Evolutionary conservation across 2,888 invertebrate genomes (phyloP), one percentile per base, ranked within the genome.

Genomic region (Eudemis profundana): DNA sequence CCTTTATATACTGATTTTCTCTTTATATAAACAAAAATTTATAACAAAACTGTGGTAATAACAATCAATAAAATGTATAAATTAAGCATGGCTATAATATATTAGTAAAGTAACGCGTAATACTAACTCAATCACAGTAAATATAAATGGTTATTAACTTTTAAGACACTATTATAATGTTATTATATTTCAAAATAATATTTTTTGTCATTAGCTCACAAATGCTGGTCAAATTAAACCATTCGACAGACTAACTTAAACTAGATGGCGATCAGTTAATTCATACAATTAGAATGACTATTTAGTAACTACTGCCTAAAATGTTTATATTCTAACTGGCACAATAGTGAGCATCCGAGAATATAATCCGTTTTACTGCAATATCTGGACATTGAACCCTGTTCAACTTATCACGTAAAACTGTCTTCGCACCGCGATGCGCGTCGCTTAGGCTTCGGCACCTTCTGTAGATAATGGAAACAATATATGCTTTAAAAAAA

Each of bases 291-390:
- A 78, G 76, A 79, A 78, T 79, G 70, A 78, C 84, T 85, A 84
- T 76, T 81, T 78, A 77, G 78, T 83, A 81, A 75, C 87, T 88
- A 87, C 78, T 75, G 78, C 78, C 84, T 86, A 84, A 78, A 82
- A 81, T 72, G 79, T 84, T 83, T 78, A 82, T 77, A 78, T 76
- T 79, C 84, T 89, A 90, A 85, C 85, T 91, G 91, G 91, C 91
- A 91, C 91, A 89, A 84, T 79, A 78, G 89, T 91, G 91, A 91
- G 91, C 91, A 83, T 89, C 84, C 81, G 81, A 82, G 76, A 82
- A 82, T 81, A 78, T 78, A 78, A 78, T 82, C 78, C 77, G 74
- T 71, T 68, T 77, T 76, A 74, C 79, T 75, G 78, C 78, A 78
- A 78, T 75, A 77, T 76, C 74, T 83, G 85, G 83, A 83, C 81